These are phyloP conservation scores for Eleginops maclovinus DNA, from an alignment of 2,113 vertebrate genomes.

Conservation along the genomic window DNA sequence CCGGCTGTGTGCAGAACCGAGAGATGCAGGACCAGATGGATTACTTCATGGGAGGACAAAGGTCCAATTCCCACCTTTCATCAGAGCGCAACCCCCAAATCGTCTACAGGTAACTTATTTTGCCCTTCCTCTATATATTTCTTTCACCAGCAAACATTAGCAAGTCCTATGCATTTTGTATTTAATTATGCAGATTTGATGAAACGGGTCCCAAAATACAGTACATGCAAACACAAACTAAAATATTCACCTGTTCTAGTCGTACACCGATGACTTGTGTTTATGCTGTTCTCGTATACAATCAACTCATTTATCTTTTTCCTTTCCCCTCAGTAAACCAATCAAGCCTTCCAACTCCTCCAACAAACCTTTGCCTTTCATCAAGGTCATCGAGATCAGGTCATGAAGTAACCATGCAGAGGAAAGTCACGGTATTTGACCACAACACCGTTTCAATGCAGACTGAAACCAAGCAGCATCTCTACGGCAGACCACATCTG, in stretches of 20 bases:
- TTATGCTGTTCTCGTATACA: not conserved
- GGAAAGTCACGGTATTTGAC: not conserved
- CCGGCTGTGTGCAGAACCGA: slow-evolving; percentile 85
- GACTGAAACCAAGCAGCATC: slow-evolving; percentile 48
- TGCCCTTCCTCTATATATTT: not conserved
- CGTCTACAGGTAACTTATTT: slow-evolving; percentile 85
- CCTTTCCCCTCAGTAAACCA: slow-evolving; percentile 79
- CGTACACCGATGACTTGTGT: not conserved
- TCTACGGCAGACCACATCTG: not conserved
- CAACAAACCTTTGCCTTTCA: slow-evolving; percentile 89
- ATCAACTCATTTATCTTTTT: slow-evolving; percentile 4
- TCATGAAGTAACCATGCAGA: slow-evolving; percentile 69
- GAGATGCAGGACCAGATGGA: slow-evolving; percentile 95
- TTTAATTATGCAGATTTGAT: not conserved
- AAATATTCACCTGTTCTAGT: not conserved
- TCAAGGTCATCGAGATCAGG: slow-evolving; percentile 92
- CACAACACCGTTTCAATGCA: not conserved
- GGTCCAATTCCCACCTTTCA: slow-evolving; percentile 79
- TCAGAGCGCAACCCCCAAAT: slow-evolving; percentile 85
- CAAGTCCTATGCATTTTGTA: not conserved
- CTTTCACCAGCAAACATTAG: not conserved
- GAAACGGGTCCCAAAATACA: not conserved
- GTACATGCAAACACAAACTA: not conserved
- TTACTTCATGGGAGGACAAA: slow-evolving; percentile 88
- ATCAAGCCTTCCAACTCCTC: slow-evolving; percentile 82